phyloP scores from a whole-genome alignment of 1,140 invertebrate genomes.

The Drosophila pachea region DNA sequence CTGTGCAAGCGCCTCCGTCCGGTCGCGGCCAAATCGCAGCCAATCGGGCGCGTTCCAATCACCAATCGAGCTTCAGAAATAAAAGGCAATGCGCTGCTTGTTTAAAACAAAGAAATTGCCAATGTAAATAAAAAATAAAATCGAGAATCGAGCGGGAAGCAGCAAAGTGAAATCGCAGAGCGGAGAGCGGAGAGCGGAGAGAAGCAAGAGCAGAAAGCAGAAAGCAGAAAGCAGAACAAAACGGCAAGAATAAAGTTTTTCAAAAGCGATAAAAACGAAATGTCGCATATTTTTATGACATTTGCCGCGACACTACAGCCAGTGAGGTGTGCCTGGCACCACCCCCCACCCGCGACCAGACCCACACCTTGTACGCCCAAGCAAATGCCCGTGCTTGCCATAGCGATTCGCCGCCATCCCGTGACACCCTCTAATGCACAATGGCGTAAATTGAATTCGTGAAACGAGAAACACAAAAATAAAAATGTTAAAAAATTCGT shows the following conservation, averaged over 20 bases:
- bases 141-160: too few species aligned
- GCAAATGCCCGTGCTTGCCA: neutral
- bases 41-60: conserved; percentile 72
- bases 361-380: neutral
- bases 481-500: conserved; percentile 39
- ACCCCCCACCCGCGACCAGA: neutral
- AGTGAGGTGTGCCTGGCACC: conserved; percentile 10
- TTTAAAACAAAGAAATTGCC: conserved; percentile 77
- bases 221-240: conserved; percentile 30
- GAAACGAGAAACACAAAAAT: conserved; percentile 31
- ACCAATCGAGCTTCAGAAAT: conserved; percentile 69
- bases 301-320: conserved; percentile 50
- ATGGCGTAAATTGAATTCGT: conserved; percentile 64
- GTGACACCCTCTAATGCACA: conserved; percentile 19
- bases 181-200: conserved; percentile 9
- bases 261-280: conserved; percentile 79
- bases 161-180: too few species aligned
- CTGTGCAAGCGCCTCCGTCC: conserved; percentile 13
- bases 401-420: conserved; percentile 11
- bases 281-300: conserved; percentile 79
- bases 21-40: conserved; percentile 58
- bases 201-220: conserved; percentile 23
- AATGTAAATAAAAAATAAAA: conserved; percentile 71
- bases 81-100: conserved; percentile 75
- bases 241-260: conserved; percentile 75